These are phyloP conservation scores for Empis livida DNA, from an alignment of 2,888 invertebrate genomes.

Conservation along the genomic window DNA sequence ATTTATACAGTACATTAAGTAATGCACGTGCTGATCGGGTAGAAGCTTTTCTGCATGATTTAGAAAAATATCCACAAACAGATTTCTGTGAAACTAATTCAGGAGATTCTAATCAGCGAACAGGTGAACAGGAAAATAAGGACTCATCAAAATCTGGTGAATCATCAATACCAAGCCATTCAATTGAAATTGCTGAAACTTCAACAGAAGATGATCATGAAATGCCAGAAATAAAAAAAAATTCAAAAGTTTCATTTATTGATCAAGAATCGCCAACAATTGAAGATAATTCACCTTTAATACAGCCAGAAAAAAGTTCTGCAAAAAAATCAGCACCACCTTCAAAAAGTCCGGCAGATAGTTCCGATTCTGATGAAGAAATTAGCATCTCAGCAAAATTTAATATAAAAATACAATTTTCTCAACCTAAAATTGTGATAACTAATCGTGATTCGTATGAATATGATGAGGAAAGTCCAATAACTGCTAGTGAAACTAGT, in stretches of 20 bases:
- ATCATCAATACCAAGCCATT: slow-evolving; percentile 19
- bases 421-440: slow-evolving; percentile 10
- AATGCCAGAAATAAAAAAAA: background rate
- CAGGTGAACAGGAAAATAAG: background rate
- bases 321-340: background rate
- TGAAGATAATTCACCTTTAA: background rate
- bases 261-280: background rate
- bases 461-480: slow-evolving; percentile 7
- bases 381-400: slow-evolving; percentile 34
- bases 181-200: slow-evolving; percentile 27
- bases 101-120: background rate
- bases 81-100: slow-evolving; percentile 1
- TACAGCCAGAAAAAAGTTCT: background rate
- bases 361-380: slow-evolving; percentile 16
- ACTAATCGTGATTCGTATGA: background rate
- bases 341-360: background rate
- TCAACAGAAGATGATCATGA: slow-evolving; percentile 18
- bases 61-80: slow-evolving; percentile 9
- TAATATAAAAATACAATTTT: slow-evolving; percentile 31
- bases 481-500: slow-evolving; percentile 10
- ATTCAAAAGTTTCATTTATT: background rate
- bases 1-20: slow-evolving; percentile 9
- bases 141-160: background rate
- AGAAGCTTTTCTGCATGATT: slow-evolving; percentile 28
- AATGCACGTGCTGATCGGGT: slow-evolving; percentile 22